Percentiles rank a stretch among this genome's conserved stretches.
These are phyloP conservation scores for Periplaneta americana DNA, from an alignment of 1,140 invertebrate genomes.

Conservation along the genomic window DNA sequence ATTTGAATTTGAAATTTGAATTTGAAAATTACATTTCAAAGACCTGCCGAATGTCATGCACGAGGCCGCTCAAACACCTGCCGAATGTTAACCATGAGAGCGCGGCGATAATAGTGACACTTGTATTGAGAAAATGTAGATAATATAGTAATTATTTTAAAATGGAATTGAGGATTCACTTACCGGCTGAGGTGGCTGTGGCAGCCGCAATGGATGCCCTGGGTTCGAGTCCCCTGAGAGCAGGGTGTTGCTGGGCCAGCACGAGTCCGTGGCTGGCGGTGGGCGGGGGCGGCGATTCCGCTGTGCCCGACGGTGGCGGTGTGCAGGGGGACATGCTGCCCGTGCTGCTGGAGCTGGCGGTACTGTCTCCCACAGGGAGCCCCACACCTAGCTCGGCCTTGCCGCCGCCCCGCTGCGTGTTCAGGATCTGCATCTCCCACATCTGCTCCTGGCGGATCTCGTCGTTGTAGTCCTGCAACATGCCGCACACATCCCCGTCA, in stretches of 20 bases:
- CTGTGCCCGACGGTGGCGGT: background rate
- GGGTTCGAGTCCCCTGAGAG: conserved; percentile 28
- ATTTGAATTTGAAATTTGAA: no score
- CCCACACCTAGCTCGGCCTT: background rate
- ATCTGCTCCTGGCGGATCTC: conserved; percentile 81
- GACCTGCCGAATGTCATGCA: no score
- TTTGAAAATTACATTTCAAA: no score
- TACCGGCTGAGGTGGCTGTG: background rate
- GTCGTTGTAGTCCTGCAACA: conserved; percentile 70
- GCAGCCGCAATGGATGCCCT: background rate
- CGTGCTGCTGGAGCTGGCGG: conserved; percentile 26
- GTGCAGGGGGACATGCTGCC: conserved; percentile 19
- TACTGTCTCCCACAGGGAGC: background rate
- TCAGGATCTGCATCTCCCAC: conserved; percentile 75
- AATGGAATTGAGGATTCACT: no score
- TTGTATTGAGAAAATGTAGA: no score
- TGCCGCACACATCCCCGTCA: no score
- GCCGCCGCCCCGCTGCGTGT: conserved; percentile 29
- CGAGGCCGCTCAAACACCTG: no score
- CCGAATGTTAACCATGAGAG: no score
- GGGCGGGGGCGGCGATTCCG: conserved; percentile 31
- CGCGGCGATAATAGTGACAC: no score
- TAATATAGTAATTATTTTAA: no score
- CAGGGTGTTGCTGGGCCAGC: conserved; percentile 39
- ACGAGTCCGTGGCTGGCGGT: conserved; percentile 36